Base-by-base conservation (phyloP, 2,113 vertebrate species). In the Anarrhichthys ocellatus region DNA sequence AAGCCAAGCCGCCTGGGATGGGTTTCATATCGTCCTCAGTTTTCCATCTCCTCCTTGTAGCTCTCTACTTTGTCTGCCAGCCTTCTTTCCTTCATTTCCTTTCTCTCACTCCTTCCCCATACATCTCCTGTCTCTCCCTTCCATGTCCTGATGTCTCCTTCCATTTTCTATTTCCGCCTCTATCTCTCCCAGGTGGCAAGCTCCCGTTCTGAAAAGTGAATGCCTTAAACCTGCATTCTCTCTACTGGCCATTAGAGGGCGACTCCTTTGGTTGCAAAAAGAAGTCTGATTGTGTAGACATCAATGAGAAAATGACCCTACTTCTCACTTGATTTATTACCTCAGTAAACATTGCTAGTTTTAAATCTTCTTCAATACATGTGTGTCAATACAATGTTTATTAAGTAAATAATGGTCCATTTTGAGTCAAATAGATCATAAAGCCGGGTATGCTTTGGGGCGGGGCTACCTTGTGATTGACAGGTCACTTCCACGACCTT, bases 1-100 rank as follows among this genome's bases (percentile, higher is more conserved):
- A 78, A 67, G 77, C 85, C 77, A 78, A 73, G 54, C 54, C 34
- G 62, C 79, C 76, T 88, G 75, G 83, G 44, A 67, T 62, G 66
- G 63, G 62, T 84, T 76, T 89, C 52, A 70, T 52, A 44, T 78
- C n/a, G 11, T 65, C 48, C 46, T 70, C 56, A n/a, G 40, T 52
- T 74, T 83, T 71, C 48, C 32, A 6, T 36, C 36, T 46, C 11
- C 9, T 58, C 15, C 17, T 27, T 63, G 4, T 61, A n/a, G 5
- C 44, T 54, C 6, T 29, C 24, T 56, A 24, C 2, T 42, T 54
- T 36, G 11, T 73, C 62, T 81, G 17, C 61, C 62, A 29, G 5
- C 27, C 17, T 0, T 48, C 32, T 64, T 46, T 46, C 61, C 27
- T 10, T 70, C 34, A 1, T 58, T 50, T 46, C 52, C 46, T 46